Base-by-base conservation (phyloP, 2,888 invertebrate genomes). In the Lasioglossum oenotherae region DNA sequence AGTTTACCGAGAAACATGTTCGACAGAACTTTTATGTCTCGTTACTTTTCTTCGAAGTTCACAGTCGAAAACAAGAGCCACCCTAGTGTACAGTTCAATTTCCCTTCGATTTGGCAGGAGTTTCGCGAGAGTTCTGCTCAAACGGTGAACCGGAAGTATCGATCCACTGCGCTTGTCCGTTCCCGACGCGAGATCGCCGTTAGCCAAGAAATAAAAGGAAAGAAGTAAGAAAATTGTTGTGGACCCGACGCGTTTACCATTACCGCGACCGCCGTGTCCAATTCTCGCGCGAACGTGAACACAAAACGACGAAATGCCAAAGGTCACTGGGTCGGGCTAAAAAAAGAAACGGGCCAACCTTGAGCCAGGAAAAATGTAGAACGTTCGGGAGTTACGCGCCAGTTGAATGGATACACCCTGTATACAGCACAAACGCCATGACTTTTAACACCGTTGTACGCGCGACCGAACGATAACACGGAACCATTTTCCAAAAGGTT, bases 301-400 rank as follows among this genome's bases (percentile, higher is more conserved):
- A 64, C 71, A 78, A 83, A 82, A 67, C 79, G 81, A 77, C 81
- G 83, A 83, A 81, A 83, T 78, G 84, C 80, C 80, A 78, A 77
- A 79, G 84, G 78, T 82, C 71, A 83, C 67, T 73, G 41, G 80
- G 72, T 73, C 71, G 53, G 35, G 67, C 76, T 75, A 67, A 85
- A 79, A 85, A 74, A 82, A 80, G 69, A 16, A 84, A 12, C 49
- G 12, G 57, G 57, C 57, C n/a, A 38, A 73, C 77, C 69, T 85
- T 75, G 60, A 60, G 31, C 38, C 44, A 46, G 27, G 27, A 60
- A 80, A 80, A 85, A 72, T 76, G 67, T 80, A 38, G 64, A 49
- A 2, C 74, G 57, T 69, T 31, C 31, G 41, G 31, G 46, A 69
- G 23, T 35, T 12, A 38, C 67, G 35, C 23, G 31, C 31, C 67